Percentiles rank a stretch among this genome's conserved stretches.
Evolutionary conservation across 2,888 invertebrate genomes (phyloP).

Genomic region (Calliopum simillimum): DNA sequence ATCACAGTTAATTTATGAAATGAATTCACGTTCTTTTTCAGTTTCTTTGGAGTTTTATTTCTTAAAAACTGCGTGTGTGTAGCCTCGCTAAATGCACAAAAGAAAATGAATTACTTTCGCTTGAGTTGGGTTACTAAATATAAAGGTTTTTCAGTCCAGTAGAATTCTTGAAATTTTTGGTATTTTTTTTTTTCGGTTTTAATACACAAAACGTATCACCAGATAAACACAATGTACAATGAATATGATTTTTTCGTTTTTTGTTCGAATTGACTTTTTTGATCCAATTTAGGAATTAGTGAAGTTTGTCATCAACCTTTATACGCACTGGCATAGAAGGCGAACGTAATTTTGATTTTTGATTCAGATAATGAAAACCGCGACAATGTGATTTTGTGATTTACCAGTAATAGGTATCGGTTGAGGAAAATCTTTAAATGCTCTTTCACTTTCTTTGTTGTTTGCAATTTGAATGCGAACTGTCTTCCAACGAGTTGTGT

Average conservation of each 20-base stretch:
- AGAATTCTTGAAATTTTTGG: slow-evolving; percentile 7
- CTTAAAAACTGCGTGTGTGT: slow-evolving; percentile 44
- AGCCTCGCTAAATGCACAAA: slow-evolving; percentile 57
- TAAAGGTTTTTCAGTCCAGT: slow-evolving; percentile 32
- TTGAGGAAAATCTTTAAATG: not conserved
- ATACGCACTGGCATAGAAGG: slow-evolving; percentile 95
- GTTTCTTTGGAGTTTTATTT: slow-evolving; percentile 38
- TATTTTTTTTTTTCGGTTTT: slow-evolving; percentile 26
- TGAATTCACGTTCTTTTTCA: slow-evolving; percentile 45
- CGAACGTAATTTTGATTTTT: slow-evolving; percentile 64
- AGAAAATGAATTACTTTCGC: slow-evolving; percentile 57
- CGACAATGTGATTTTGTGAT: slow-evolving; percentile 34
- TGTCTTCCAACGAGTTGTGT: slow-evolving; percentile 51
- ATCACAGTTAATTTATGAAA: slow-evolving; percentile 54
- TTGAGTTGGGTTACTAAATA: slow-evolving; percentile 56
- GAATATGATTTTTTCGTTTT: slow-evolving; percentile 41
- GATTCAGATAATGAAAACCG: slow-evolving; percentile 9
- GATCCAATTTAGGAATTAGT: slow-evolving; percentile 30
- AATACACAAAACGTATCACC: slow-evolving; percentile 17
- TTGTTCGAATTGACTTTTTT: slow-evolving; percentile 41
- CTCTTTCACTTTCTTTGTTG: slow-evolving; percentile 49
- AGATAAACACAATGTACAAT: slow-evolving; percentile 29
- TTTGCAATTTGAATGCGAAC: slow-evolving; percentile 55
- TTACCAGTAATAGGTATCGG: not conserved
- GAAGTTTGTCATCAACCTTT: slow-evolving; percentile 76